phyloP scores from a whole-genome alignment of 2,113 vertebrate species.

The Calcarius ornatus region DNA sequence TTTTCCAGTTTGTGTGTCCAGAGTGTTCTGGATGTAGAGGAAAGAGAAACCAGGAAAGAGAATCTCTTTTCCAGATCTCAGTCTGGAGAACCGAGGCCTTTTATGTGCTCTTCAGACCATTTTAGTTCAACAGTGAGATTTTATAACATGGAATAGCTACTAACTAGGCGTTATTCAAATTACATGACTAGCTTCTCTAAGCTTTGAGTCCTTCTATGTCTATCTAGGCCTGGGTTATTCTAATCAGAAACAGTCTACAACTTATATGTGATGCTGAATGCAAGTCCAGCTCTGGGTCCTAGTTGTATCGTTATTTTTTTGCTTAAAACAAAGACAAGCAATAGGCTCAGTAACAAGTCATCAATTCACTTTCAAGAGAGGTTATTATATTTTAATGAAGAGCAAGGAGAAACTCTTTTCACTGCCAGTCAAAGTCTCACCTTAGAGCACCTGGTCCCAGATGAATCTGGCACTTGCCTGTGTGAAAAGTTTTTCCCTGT shows the following conservation, averaged over 20 bases:
- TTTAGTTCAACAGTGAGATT: not conserved
- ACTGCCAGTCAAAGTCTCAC: not conserved
- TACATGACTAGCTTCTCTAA: not conserved
- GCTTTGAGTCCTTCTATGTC: not conserved
- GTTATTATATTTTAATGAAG: not conserved
- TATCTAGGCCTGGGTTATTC: not conserved
- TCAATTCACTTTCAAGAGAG: not conserved
- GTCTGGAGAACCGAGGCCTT: not conserved
- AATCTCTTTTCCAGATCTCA: not conserved
- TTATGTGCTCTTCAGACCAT: not conserved
- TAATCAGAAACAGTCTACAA: not conserved
- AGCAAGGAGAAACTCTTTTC: not conserved
- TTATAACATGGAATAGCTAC: not conserved
- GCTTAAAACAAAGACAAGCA: not conserved
- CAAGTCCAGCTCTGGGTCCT: not conserved
- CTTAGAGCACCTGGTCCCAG: not conserved
- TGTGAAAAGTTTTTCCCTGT: not conserved
- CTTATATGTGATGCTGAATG: not conserved
- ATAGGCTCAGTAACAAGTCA: not conserved
- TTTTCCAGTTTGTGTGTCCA: not conserved
- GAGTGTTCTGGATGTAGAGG: not conserved
- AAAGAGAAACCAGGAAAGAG: accelerated
- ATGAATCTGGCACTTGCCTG: not conserved
- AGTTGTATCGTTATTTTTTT: not conserved
- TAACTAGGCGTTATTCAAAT: not conserved